Evolutionary conservation across 2,113 vertebrate genomes (phyloP), one percentile per base, ranked within the genome.

Genomic region (Sinocyclocheilus grahami): DNA sequence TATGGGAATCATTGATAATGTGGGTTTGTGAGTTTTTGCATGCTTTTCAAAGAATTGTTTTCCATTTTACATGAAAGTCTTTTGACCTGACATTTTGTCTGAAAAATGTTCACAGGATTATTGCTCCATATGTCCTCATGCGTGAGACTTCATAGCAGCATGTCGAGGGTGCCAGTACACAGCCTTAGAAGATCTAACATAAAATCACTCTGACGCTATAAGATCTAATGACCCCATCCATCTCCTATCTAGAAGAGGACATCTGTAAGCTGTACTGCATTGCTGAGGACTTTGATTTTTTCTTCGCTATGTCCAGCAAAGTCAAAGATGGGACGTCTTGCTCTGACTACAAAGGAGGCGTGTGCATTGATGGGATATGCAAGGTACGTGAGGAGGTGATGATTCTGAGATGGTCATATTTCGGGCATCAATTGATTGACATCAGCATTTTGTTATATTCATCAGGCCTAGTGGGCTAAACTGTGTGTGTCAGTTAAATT

Each of bases 181-280:
- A 82, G 42, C 27, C 69, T 53, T 20, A 53, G 27, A 81, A 65
- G 60, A 51, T 71, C n/a, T 71, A 18, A 51, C 27, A 37, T 22
- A 69, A 53, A 69, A 22, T 48, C 80, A 7, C 46, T 67, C 5
- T 82, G 62, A 30, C 33, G 13, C 42, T 74, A 58, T 83, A 72
- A 53, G 2, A 83, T 83, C 65, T 72, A 55, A 74, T 42, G 27
- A 53, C 65, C 42, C 0, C 78, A 0, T 87, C 0, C 79, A 48
- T 67, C 72, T 27, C 69, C 1, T 46, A 86, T 92, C 37, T 92
- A 99, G 98, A 97, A 91, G 96, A 98, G 92, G 97, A 99, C 86
- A 94, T 96, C 88, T 99, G 98, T 88, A 99, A 99, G 91, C 94
- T 99, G n/a, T 99, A 99, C 91, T 99, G 98, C 95, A 99, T 97